A percentile compares a stretch with the other conserved stretches of the same genome.
Evolutionary conservation across 2,797 vertebrate genomes (phyloP).

Genomic region (Euthynnus affinis): DNA sequence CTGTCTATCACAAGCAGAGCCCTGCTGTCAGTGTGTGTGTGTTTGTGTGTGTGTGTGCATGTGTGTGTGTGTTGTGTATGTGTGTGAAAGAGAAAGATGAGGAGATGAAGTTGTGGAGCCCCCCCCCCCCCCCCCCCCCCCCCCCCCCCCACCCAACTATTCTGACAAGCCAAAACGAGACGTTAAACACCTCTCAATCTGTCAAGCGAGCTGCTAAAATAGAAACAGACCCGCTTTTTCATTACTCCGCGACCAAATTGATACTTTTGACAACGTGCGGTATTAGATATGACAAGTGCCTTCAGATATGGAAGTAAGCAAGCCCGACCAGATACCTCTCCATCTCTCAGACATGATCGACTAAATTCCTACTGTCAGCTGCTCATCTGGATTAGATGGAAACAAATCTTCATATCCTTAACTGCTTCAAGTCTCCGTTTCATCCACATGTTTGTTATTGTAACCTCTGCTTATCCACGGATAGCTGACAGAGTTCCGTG

Average conservation of each 20-base stretch:
- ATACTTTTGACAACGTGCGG: constrained; percentile 81
- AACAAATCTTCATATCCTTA: constrained; percentile 64
- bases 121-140: constrained; percentile 28
- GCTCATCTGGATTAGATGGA: constrained; percentile 78
- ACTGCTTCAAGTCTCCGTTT: constrained; percentile 53
- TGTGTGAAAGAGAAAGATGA: constrained; percentile 68
- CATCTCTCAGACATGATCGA: constrained; percentile 76
- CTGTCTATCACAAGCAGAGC: constrained; percentile 79
- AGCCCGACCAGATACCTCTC: constrained; percentile 75
- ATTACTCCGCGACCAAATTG: constrained; percentile 78
- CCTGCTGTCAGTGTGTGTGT: constrained; percentile 72
- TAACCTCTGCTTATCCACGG: constrained; percentile 41
- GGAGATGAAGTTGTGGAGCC: constrained; percentile 81
- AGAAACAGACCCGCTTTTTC: constrained; percentile 81
- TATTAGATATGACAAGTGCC: constrained; percentile 83
- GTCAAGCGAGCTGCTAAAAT: constrained; percentile 81
- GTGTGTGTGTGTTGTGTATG: constrained; percentile 40
- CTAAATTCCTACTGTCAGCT: constrained; percentile 81
- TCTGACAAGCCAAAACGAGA: constrained; percentile 82
- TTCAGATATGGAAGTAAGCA: constrained; percentile 80
- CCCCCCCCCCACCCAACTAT: constrained; percentile 14
- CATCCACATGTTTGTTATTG: constrained; percentile 38
- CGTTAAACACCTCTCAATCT: constrained; percentile 85
- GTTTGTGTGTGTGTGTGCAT: constrained; percentile 48
- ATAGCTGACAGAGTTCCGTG: constrained; percentile 4